Base-by-base conservation (phyloP, 2,888 invertebrate species). In the Drosophila fungiperda region DNA sequence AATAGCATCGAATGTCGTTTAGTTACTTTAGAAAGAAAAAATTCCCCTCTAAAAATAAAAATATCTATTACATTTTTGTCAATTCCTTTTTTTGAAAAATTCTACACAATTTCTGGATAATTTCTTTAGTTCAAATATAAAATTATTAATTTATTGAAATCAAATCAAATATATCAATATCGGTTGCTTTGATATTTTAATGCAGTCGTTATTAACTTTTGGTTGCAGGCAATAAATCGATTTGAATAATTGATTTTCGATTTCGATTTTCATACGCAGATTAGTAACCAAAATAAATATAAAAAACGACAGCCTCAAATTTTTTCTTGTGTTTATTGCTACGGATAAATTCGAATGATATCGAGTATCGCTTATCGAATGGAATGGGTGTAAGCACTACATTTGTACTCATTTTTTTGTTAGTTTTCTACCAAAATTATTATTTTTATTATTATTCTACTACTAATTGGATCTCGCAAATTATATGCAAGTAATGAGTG, bases 201-300 rank as follows among this genome's bases (percentile, higher is more conserved):
- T 52, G 20, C 33, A 53, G 52, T 53, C 52, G 33, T 33, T 53
- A 33, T 20, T 35, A 53, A 20, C 5, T 20, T 33, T 9, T 33
- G 20, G 53, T 93, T 94, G 94, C 94, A 93, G 78, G 92, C 93
- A 92, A 91, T n/a, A 50, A 48, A 48, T 45, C 66, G 50, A 45
- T 45, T 15, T 3, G 17, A 38, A 17, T 17, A 8, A 38, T 38
- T 17, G 17, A 38, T 17, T 38, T 15, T 45, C 15, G 45, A 45
- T 38, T 15, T 45, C 15, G 45, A 45, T 15, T 23, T 23, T 23
- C 45, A 45, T 45, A 45, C 45, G 15, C 23, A 45, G 23, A 23
- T 45, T 45, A 45, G 45, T 45, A 45, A 23, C 23, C 45, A 45
- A 15, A 45, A 23, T 23, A 23, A 45, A 45, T 23, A 45, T 45